Base-by-base conservation (phyloP, 2,888 invertebrate genomes). In the Macrostomum cliftonense region DNA sequence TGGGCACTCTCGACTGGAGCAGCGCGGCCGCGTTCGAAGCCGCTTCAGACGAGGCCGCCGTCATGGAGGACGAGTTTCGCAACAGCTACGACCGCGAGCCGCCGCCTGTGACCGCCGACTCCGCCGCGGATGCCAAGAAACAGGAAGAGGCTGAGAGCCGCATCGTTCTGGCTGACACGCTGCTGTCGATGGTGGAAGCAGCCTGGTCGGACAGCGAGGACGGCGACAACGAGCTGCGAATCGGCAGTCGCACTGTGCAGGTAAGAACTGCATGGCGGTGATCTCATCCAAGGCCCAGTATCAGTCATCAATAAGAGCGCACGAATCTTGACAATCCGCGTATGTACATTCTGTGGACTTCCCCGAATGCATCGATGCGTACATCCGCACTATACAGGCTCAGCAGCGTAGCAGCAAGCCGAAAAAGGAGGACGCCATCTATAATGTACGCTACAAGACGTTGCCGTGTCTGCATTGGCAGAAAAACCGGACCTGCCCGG, bases 381-480 rank as follows among this genome's bases (percentile, higher is more conserved):
- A n/a, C n/a, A n/a, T n/a, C n/a, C n/a, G n/a, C n/a, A n/a, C n/a
- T 9, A 46, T 48, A 46, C 48, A 48, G 36, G 48, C 47, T 12
- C 48, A 48, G 28, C 14, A 47, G 20, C 49, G 48, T n/a, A 7
- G 47, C 16, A 19, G 36, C 17, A 36, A 47, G 20, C 50, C 50
- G 17, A 37, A 46, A 19, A 28, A 40, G 16, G 49, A 50, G 37
- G 50, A 50, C 28, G 50, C 50, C 4, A 14, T 48, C n/a, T 50
- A 39, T 20, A 50, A 50, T 14, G 42, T 46, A 7, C 37, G 50
- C 13, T 50, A 50, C 49, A 50, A 50, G 42, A 50, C 50, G 14
- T 39, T 49, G 37, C 50, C 20, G 11, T 50, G 50, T 21, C 28
- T 50, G n/a, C 50, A 50, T 16, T 50, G 36, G 37, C 50, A 50